Percentiles rank a stretch among this genome's conserved stretches.
Evolutionary conservation across 2,888 invertebrate species (phyloP).

Genomic region (Rotaria socialis): DNA sequence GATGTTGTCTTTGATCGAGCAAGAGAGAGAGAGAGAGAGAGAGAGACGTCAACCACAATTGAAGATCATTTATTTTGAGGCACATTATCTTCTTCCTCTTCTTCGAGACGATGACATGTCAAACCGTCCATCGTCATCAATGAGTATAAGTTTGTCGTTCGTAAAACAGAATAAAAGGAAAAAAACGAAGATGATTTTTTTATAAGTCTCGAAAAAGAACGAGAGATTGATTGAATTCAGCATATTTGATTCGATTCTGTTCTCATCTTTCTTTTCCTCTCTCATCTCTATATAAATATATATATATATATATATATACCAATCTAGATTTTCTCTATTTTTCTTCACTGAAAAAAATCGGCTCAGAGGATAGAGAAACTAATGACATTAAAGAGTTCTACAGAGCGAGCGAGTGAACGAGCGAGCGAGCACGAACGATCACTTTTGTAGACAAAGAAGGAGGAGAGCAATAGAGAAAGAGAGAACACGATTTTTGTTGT

Average conservation of each 20-base stretch:
- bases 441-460: slow-evolving; percentile 32
- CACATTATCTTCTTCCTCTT: slow-evolving; percentile 23
- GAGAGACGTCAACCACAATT: slow-evolving; percentile 13
- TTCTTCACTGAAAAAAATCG: not conserved
- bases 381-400: slow-evolving; percentile 35
- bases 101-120: slow-evolving; percentile 18
- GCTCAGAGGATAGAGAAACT: slow-evolving; percentile 18
- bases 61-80: slow-evolving; percentile 32
- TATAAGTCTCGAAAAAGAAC: slow-evolving; percentile 1
- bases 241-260: slow-evolving; percentile 5
- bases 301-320: not conserved
- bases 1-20: slow-evolving; percentile 1
- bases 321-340: not conserved
- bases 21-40: not conserved
- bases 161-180: not conserved
- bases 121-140: not conserved
- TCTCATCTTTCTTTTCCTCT: slow-evolving; percentile 1
- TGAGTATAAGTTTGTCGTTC: slow-evolving; percentile 10
- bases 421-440: slow-evolving; percentile 4
- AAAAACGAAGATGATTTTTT: slow-evolving; percentile 6
- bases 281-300: not conserved
- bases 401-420: not conserved
- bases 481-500: slow-evolving; percentile 29
- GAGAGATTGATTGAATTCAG: slow-evolving; percentile 10
- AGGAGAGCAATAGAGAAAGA: not conserved